These are phyloP conservation scores for Passer montanus DNA, from an alignment of 2,113 vertebrate species.

Conservation along the genomic window DNA sequence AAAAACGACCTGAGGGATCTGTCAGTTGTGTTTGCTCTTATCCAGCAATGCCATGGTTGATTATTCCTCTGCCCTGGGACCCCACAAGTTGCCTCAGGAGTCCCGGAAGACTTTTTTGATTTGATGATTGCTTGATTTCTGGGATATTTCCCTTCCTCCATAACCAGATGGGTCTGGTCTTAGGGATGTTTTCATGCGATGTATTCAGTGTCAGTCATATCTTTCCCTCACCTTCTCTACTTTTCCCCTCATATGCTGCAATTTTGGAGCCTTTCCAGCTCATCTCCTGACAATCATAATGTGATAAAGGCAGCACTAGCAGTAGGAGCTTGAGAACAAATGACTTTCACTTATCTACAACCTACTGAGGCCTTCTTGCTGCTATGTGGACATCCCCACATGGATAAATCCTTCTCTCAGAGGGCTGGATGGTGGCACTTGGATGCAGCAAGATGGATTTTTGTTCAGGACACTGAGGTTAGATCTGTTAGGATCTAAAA, in stretches of 20 bases:
- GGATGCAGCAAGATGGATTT: background rate
- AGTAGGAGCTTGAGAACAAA: background rate
- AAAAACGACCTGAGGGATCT: background rate
- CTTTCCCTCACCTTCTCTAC: background rate
- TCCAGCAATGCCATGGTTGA: background rate
- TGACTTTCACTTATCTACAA: background rate
- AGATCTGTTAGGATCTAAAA: background rate
- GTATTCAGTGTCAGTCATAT: fast-evolving
- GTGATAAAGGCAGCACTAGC: background rate
- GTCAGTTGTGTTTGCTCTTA: background rate
- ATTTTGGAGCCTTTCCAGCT: background rate
- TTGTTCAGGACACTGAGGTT: background rate
- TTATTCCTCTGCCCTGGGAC: background rate
- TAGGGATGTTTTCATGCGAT: background rate
- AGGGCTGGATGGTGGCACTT: background rate
- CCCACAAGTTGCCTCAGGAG: background rate
- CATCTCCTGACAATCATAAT: background rate
- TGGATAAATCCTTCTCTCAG: background rate
- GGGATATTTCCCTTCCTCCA: background rate
- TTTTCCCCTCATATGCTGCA: background rate
- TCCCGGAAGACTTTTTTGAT: background rate
- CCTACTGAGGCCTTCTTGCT: background rate
- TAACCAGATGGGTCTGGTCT: background rate
- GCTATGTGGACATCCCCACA: background rate
- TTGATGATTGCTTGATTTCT: background rate